Evolutionary conservation across 2,113 vertebrate species (phyloP).

Genomic region (Melanerpes formicivorus): DNA sequence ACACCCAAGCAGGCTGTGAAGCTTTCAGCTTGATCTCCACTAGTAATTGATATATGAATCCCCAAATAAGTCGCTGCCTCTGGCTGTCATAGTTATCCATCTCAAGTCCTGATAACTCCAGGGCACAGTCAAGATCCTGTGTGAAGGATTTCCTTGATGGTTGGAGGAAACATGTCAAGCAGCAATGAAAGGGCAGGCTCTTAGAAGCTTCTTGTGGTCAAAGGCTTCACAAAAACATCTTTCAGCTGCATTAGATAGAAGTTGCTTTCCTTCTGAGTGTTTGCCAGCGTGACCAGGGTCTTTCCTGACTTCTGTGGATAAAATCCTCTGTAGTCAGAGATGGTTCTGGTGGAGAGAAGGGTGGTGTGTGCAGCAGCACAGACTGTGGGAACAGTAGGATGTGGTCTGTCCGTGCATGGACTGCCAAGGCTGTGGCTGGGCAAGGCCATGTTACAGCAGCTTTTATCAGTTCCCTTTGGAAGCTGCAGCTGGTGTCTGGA

Average conservation of each 20-base stretch:
- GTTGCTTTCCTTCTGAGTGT: not conserved
- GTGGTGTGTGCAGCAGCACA: not conserved
- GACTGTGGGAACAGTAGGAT: not conserved
- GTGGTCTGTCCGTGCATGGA: fast-evolving
- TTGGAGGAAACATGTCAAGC: not conserved
- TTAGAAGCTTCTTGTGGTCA: not conserved
- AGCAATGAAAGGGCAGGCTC: not conserved
- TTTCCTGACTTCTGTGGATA: not conserved
- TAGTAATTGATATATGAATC: not conserved
- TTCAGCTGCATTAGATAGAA: not conserved
- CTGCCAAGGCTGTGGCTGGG: not conserved
- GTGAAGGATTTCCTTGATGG: not conserved
- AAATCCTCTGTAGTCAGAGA: not conserved
- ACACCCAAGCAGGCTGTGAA: not conserved
- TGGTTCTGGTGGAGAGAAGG: not conserved
- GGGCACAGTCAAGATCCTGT: not conserved
- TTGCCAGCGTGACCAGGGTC: not conserved
- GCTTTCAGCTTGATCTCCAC: not conserved
- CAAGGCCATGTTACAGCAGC: not conserved
- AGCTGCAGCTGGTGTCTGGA: not conserved
- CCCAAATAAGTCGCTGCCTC: not conserved
- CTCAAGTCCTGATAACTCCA: not conserved
- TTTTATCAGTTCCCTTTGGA: not conserved
- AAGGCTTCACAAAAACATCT: not conserved
- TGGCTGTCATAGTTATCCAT: not conserved